Conservation (phyloP, 1,140 invertebrate species). For the Cherax destructor region DNA sequence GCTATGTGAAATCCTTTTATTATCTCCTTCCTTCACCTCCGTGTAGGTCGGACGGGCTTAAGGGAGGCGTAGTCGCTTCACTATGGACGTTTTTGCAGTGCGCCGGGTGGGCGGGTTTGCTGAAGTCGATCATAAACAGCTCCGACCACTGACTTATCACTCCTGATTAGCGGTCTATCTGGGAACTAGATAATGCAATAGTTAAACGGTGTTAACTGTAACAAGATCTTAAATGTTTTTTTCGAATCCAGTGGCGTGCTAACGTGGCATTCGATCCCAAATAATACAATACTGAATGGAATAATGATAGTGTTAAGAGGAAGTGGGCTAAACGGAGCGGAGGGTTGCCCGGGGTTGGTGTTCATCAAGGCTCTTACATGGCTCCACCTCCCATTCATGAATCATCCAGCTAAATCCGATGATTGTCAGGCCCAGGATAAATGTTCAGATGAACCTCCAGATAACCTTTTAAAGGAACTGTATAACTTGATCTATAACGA, state of each 20-base stretch:
- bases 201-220: slow-evolving; percentile 37
- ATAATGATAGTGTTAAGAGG: slow-evolving; percentile 28
- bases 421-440: slow-evolving; percentile 26
- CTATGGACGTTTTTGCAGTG: background rate
- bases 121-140: slow-evolving; percentile 36
- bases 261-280: background rate
- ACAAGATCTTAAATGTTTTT: slow-evolving; percentile 25
- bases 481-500: slow-evolving; percentile 40
- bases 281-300: background rate
- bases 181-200: slow-evolving; percentile 28
- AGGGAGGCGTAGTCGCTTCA: slow-evolving; percentile 9
- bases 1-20: no score
- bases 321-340: background rate
- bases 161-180: slow-evolving; percentile 31
- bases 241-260: slow-evolving; percentile 18
- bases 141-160: slow-evolving; percentile 16
- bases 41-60: background rate
- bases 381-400: background rate
- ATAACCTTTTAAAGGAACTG: slow-evolving; percentile 2
- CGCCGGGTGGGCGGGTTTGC: slow-evolving; percentile 16
- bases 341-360: background rate
- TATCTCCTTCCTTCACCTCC: background rate
- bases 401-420: slow-evolving; percentile 32
- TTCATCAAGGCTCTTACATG: background rate
- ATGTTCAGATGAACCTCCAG: slow-evolving; percentile 22